phyloP scores from a whole-genome alignment of 1,140 invertebrate genomes.

The Archivesica marissinica region DNA sequence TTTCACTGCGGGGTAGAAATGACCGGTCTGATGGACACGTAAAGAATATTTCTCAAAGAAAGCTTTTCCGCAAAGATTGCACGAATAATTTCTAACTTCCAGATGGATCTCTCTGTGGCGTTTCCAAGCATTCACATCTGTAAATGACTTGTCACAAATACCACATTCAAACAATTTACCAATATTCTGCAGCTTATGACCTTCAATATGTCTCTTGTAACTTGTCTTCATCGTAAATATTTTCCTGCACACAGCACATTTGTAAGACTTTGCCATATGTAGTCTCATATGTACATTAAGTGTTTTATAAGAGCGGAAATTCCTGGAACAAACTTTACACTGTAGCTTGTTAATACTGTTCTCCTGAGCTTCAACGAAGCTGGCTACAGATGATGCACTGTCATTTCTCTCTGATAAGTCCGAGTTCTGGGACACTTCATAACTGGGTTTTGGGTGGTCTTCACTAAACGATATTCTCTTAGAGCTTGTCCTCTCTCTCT shows the following conservation, averaged over 20 bases:
- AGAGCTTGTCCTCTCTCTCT: conserved; percentile 36
- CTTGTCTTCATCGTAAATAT: conserved; percentile 59
- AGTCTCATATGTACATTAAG: conserved; percentile 39
- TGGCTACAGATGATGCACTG: conserved; percentile 53
- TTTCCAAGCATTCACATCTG: conserved; percentile 48
- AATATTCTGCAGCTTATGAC: conserved; percentile 18
- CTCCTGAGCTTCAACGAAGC: conserved; percentile 31
- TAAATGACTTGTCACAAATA: conserved; percentile 52
- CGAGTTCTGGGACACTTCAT: conserved; percentile 48
- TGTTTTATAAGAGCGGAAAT: conserved; percentile 57
- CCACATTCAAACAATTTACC: conserved; percentile 58
- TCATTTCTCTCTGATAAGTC: conserved; percentile 46
- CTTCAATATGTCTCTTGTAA: conserved; percentile 43
- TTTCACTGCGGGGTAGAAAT: conserved; percentile 45
- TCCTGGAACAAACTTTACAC: conserved; percentile 47
- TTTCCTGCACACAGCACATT: conserved; percentile 54
- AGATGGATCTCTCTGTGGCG: conserved; percentile 45
- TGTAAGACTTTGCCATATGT: conserved; percentile 61
- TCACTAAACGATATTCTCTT: conserved; percentile 50
- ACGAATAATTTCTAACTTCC: conserved; percentile 49
- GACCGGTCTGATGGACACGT: conserved; percentile 55
- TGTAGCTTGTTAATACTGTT: conserved; percentile 13
- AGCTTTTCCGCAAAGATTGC: conserved; percentile 55
- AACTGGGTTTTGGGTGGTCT: neutral
- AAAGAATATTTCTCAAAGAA: conserved; percentile 58